Evolutionary conservation across 2,888 invertebrate species (phyloP), one percentile per base, ranked within the genome.

Genomic region (Hymenopus coronatus): DNA sequence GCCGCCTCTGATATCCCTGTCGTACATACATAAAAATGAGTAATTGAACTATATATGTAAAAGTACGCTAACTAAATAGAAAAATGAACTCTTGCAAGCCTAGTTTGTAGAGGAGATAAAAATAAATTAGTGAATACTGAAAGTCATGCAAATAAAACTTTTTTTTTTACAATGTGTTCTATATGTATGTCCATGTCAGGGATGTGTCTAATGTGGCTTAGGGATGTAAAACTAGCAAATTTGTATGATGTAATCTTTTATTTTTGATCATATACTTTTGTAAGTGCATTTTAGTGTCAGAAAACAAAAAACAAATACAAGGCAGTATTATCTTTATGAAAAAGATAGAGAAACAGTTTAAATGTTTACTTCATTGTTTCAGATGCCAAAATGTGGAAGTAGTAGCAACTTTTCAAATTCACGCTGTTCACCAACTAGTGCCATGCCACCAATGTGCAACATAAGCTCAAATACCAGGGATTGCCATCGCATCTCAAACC

Each of bases 401-500:
- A 82, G 87, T 7, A 85, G 86, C 27, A 89, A 85, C 85, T 83
- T 89, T 83, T 46, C 89, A 82, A 54, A 85, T 33, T 90, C 88
- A 14, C 82, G 85, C 33, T 30, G 40, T 81, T 88, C 90, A 25
- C 88, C 88, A 15, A 88, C 88, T n/a, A 70, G 40, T 27, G 83
- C 84, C 33, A 70, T 87, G 25, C 88, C 88, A 28, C 82, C 84
- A 30, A n/a, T 12, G 28, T 88, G 81, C 84, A 87, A 82, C 27
- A 88, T 28, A 27, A 87, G 89, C 27, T 82, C 83, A 82, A 83
- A 84, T 81, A 85, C 88, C 28, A 88, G 88, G 27, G 90, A 90
- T 12, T 89, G 88, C 87, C 90, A 89, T 40, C 90, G 90, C 15
- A 90, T 89, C 83, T 90, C 90, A 40, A 89, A 90, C 87, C 89